Base-by-base conservation (phyloP, 2,888 invertebrate genomes). In the Anarsia innoxiella region DNA sequence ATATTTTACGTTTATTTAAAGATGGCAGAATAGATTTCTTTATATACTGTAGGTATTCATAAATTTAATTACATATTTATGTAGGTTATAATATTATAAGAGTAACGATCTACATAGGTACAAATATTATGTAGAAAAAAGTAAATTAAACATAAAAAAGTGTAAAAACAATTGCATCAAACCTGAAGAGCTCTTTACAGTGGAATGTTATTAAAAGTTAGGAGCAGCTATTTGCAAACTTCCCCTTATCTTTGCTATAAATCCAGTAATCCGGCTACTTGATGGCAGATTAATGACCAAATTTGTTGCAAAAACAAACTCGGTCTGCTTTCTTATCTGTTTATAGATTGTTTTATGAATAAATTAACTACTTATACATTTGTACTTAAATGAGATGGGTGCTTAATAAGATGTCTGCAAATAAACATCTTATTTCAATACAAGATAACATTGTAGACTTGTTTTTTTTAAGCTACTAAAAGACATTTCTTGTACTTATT, bases 251-350 rank as follows among this genome's bases (percentile, higher is more conserved):
- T 58, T 45, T 41, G 64, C 54, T 49, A 72, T 72, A 72, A 73
- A 72, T 74, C 60, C 45, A 43, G 36, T 49, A 49, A 57, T 66
- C 56, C 56, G 44, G 53, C 53, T 55, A 46, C 57, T 56, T 55
- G 59, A 64, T 62, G 61, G 63, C 59, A 68, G 66, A 69, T 69
- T 68, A 70, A 71, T 67, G 65, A 59, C 53, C 51, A 59, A 65
- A 70, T 62, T 63, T 53, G 51, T 57, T 64, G 51, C 55, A 57
- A 66, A 66, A 65, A 59, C 60, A 62, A 65, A 56, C 57, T 58
- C 58, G 65, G 58, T 66, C 54, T 42, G 48, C 52, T 57, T 53
- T 44, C 40, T 53, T 58, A 59, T 60, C 51, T 55, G 45, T 44
- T 51, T 46, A 42, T 53, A 46, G 51, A 57, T 53, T 48, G 49